These are phyloP conservation scores for Coreoperca whiteheadi DNA, from an alignment of 2,113 vertebrate genomes.

Conservation along the genomic window DNA sequence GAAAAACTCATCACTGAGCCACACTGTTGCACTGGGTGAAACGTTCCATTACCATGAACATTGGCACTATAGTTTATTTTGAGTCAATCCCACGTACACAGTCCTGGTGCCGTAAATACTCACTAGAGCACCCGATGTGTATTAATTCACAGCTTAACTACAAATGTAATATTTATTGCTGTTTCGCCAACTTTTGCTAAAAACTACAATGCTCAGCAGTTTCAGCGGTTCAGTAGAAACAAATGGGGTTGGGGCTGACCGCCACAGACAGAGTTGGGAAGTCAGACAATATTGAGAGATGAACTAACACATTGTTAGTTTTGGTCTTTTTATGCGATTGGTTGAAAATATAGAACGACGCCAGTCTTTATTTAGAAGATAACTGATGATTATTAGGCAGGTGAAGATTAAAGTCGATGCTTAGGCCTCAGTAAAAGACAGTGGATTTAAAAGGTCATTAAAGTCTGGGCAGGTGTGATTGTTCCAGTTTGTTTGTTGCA, in stretches of 20 bases:
- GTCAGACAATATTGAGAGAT: neutral
- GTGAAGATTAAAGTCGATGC: neutral
- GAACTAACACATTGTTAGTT: neutral
- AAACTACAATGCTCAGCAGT: neutral
- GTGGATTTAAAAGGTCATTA: neutral
- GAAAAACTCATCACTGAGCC: neutral
- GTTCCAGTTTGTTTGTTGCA: neutral
- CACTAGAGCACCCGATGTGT: neutral
- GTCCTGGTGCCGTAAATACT: neutral
- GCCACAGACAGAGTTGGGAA: neutral
- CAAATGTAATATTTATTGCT: neutral
- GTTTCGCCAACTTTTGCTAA: neutral
- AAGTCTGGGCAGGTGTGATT: neutral
- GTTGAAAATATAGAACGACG: neutral
- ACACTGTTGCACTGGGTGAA: neutral
- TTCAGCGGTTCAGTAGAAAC: neutral
- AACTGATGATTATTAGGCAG: neutral
- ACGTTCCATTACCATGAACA: neutral
- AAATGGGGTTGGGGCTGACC: neutral
- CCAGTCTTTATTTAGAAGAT: neutral
- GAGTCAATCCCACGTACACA: neutral
- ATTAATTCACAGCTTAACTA: neutral
- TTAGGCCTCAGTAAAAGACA: neutral
- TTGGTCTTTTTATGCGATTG: neutral
- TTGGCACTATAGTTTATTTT: neutral